Base-by-base conservation (phyloP, 2,888 invertebrate genomes). In the Sminthurinus aureus region DNA sequence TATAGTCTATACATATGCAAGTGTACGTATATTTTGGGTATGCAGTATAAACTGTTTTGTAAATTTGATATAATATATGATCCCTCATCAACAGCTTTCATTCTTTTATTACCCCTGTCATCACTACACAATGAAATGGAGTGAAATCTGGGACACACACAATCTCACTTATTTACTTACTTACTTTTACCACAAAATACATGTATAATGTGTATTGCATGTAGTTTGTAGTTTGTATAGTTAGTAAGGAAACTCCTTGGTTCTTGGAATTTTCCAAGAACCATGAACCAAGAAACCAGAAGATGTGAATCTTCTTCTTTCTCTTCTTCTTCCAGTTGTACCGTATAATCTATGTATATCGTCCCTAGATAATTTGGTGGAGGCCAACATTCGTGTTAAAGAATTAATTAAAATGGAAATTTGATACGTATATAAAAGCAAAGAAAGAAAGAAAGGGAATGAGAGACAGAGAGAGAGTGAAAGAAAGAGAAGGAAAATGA, bases 351-450 rank as follows among this genome's bases (percentile, higher is more conserved):
- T 64, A 64, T n/a, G n/a, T 64, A 64, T n/a, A 64, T 20, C 67
- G 6, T n/a, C 67, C 67, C 67, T 71, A 22, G 13, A 24, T n/a
- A 11, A 67, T 67, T 20, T n/a, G 3, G 15, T 26, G 22, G 26
- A 9, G 26, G 22, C 26, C 24, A 13, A 24, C 24, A 71, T 15
- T 22, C 24, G 71, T 71, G 71, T 26, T 26, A 24, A 71, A 24
- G 71, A 71, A 71, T 71, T 71, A 71, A 71, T 71, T 71, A 71
- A 71, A 71, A 71, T 71, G 71, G 71, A 71, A 71, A 71, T 24
- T 71, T 71, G 71, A 71, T 24, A 71, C 24, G 71, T 67, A 22
- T 11, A 67, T 8, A n/a, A n/a, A n/a, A 20, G 67, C 12, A n/a
- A n/a, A 67, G 67, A n/a, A 67, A 20, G 22, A n/a, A 67, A 67